A percentile compares a stretch with the other conserved stretches of the same genome.
These are phyloP conservation scores for Tenrec ecaudatus DNA, from an alignment of 2,113 vertebrate species.

Conservation along the genomic window DNA sequence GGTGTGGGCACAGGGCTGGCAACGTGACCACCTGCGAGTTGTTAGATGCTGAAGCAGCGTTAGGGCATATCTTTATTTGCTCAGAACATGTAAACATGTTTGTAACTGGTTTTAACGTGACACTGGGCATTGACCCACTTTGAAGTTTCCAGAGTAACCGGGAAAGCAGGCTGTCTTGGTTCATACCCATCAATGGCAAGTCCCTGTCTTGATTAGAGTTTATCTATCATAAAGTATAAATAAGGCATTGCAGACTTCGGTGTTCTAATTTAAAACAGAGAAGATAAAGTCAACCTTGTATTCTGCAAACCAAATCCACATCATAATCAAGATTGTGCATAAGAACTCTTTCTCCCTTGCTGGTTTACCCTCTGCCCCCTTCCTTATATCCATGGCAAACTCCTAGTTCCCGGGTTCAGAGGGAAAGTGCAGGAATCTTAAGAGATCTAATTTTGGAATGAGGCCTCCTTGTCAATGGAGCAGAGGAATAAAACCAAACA, in stretches of 20 bases:
- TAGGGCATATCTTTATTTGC: neutral
- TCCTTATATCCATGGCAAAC: slow-evolving; percentile 52
- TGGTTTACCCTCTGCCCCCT: neutral
- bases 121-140: neutral
- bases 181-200: neutral
- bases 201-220: slow-evolving; percentile 29
- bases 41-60: neutral
- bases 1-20: neutral
- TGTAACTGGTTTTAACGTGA: slow-evolving; percentile 36
- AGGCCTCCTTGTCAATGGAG: slow-evolving; percentile 55
- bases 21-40: neutral
- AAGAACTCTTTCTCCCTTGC: neutral
- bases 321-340: slow-evolving; percentile 32
- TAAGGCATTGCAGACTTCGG: slow-evolving; percentile 13
- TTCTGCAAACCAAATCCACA: slow-evolving; percentile 60
- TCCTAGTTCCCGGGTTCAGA: slow-evolving; percentile 48
- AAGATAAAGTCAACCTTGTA: slow-evolving; percentile 26
- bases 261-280: neutral
- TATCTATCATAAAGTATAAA: slow-evolving; percentile 41
- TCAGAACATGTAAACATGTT: neutral
- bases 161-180: neutral
- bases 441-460: slow-evolving; percentile 59
- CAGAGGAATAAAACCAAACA: slow-evolving; percentile 57
- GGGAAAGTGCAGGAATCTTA: slow-evolving; percentile 60
- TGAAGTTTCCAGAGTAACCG: slow-evolving; percentile 3